phyloP scores from a whole-genome alignment of 2,888 invertebrate genomes.

The Campoplex nolae region DNA sequence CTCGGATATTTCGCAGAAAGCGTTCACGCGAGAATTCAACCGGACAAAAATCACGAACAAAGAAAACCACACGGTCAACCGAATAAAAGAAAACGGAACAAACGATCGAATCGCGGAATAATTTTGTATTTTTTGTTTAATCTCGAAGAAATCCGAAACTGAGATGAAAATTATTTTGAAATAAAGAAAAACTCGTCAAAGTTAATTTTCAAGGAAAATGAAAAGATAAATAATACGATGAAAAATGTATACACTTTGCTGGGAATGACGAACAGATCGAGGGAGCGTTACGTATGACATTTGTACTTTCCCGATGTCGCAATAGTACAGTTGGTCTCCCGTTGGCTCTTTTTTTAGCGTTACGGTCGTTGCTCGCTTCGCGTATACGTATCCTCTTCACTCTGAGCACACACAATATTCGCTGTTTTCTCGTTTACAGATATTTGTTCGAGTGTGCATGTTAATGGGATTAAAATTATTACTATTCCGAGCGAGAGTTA shows the following conservation, averaged over 20 bases:
- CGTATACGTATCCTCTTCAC: conserved; percentile 35
- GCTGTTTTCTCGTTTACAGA: neutral
- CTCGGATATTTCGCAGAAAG: too few species aligned
- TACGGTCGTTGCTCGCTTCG: conserved; percentile 63
- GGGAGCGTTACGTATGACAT: conserved; percentile 31
- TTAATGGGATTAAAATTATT: neutral
- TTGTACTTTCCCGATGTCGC: conserved; percentile 44
- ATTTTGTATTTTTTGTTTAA: neutral
- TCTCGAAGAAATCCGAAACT: neutral
- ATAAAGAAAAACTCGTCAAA: neutral
- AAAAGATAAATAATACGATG: neutral
- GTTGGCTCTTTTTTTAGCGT: conserved; percentile 45
- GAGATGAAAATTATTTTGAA: neutral
- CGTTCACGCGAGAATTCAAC: too few species aligned
- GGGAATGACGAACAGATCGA: conserved; percentile 11
- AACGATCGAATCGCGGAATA: neutral
- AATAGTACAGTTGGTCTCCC: conserved; percentile 23
- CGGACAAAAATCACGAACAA: too few species aligned
- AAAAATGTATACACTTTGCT: neutral
- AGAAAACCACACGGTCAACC: too few species aligned
- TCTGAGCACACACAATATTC: conserved; percentile 31
- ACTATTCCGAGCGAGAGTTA: neutral
- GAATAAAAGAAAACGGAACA: neutral
- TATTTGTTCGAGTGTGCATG: conserved; percentile 12
- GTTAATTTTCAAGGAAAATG: neutral